Evolutionary conservation across 1,140 invertebrate genomes (phyloP).

Genomic region (Ceratoteleas bidentatus): DNA sequence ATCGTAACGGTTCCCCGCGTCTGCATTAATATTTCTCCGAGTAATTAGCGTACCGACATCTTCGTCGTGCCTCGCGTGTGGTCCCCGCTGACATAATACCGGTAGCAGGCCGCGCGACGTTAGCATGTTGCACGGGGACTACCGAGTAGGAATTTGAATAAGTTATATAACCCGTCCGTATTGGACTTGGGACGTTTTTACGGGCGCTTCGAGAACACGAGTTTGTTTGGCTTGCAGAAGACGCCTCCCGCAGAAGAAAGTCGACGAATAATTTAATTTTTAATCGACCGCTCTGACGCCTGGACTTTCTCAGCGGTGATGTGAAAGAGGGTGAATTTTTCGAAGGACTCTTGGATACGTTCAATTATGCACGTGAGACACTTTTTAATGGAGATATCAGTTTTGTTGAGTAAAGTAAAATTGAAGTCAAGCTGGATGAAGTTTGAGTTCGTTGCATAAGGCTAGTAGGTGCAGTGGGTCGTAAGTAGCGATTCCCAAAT

Average conservation of each 20-base stretch:
- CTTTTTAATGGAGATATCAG: no score
- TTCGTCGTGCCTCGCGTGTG: constrained; percentile 66
- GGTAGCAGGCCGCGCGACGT: constrained; percentile 52
- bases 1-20: constrained; percentile 59
- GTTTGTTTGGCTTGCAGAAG: constrained; percentile 34
- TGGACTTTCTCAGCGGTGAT: no score
- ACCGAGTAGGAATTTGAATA: constrained; percentile 57
- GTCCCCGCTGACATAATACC: constrained; percentile 72
- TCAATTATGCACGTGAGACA: no score
- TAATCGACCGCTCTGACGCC: no score
- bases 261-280: no score
- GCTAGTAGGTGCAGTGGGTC: no score
- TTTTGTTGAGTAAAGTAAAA: no score
- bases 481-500: no score
- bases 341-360: no score
- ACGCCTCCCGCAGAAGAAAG: neutral
- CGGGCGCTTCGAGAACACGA: constrained; percentile 5
- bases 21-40: constrained; percentile 58
- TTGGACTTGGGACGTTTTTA: constrained; percentile 11
- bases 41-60: constrained; percentile 60
- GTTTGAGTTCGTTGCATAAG: no score
- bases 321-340: no score
- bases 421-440: no score
- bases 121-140: constrained; percentile 44
- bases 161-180: constrained; percentile 53